Conservation (phyloP, 2,888 invertebrate genomes). For the Cepaea hortensis region DNA sequence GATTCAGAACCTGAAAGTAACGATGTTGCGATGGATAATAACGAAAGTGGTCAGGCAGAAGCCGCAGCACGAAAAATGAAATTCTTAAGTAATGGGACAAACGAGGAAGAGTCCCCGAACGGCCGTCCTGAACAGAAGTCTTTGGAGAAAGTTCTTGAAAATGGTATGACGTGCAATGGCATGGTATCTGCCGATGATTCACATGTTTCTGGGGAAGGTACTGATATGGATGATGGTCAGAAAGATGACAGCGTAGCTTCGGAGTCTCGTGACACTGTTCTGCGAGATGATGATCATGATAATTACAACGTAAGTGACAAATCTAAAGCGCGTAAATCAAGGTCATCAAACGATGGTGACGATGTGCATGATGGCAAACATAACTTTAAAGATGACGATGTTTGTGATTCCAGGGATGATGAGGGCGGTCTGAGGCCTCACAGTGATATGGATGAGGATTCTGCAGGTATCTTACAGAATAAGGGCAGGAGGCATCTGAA, state of each 20-base stretch:
- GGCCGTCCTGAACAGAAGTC: neutral
- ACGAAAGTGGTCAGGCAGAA: neutral
- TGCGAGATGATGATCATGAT: neutral
- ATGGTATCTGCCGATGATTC: neutral
- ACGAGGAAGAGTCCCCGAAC: neutral
- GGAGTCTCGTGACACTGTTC: neutral
- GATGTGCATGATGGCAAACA: neutral
- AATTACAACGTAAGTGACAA: neutral
- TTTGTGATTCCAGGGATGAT: neutral
- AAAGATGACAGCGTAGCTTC: neutral
- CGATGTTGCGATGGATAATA: neutral
- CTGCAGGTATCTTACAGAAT: neutral
- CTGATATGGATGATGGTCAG: neutral
- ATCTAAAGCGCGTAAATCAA: neutral
- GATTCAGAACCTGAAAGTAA: neutral
- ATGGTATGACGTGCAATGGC: slow-evolving; percentile 41
- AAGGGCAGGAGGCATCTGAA: no score
- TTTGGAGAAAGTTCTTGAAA: neutral
- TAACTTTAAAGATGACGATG: neutral
- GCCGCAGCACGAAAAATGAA: neutral
- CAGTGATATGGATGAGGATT: neutral
- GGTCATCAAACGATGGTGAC: neutral
- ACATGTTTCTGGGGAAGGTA: neutral
- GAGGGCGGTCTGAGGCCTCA: neutral
- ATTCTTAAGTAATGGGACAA: slow-evolving; percentile 33